phyloP scores from a whole-genome alignment of 2,113 vertebrate species.

The Planiliza haematocheilus region DNA sequence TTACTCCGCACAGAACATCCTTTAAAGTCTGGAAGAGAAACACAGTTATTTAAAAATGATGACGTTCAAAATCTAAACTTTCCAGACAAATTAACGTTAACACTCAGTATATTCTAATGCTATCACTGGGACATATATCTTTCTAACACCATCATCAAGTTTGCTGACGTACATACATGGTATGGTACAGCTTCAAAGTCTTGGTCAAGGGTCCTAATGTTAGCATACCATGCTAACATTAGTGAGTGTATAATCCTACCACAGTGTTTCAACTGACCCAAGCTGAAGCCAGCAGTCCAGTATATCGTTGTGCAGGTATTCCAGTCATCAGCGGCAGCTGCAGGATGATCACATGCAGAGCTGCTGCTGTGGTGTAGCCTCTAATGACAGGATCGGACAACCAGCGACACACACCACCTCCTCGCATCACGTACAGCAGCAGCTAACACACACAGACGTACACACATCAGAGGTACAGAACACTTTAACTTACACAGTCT shows the following conservation, averaged over 20 bases:
- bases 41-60: too few species aligned
- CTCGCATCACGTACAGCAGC: slow-evolving; percentile 86
- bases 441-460: slow-evolving; percentile 55
- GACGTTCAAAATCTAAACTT: too few species aligned
- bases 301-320: slow-evolving; percentile 83
- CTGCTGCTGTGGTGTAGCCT: slow-evolving; percentile 89
- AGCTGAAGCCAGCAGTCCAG: slow-evolving; percentile 84
- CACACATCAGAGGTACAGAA: slow-evolving; percentile 3
- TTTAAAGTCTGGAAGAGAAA: slow-evolving; percentile 38
- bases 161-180: neutral
- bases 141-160: neutral
- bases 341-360: slow-evolving; percentile 86
- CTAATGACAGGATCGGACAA: slow-evolving; percentile 88
- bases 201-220: too few species aligned
- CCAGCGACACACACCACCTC: slow-evolving; percentile 89
- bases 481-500: neutral
- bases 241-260: neutral
- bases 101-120: too few species aligned
- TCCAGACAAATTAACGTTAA: too few species aligned
- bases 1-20: slow-evolving; percentile 48
- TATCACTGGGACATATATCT: too few species aligned
- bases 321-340: slow-evolving; percentile 90
- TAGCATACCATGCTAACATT: too few species aligned
- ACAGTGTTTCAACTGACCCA: slow-evolving; percentile 81
- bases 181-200: too few species aligned